Evolutionary conservation across 2,797 vertebrate species (phyloP).

Genomic region (Lutjanus argentimaculatus): DNA sequence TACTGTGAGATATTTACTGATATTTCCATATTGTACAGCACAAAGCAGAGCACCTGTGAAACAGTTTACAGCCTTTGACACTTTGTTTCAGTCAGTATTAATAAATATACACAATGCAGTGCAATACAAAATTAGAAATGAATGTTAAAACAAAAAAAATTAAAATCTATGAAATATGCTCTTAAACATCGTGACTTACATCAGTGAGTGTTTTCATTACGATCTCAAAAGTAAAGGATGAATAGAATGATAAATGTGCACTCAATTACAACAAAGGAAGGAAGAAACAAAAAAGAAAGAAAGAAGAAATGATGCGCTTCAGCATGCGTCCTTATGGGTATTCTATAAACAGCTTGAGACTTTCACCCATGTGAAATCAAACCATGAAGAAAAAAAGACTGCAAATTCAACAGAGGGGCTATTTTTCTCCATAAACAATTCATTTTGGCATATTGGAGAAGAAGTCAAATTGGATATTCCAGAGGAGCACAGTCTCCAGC

Average conservation of each 20-base stretch:
- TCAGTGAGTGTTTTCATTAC: slow-evolving; percentile 46
- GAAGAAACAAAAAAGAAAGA: slow-evolving; percentile 28
- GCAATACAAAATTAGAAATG: slow-evolving; percentile 58
- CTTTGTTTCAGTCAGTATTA: slow-evolving; percentile 42
- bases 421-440: slow-evolving; percentile 87
- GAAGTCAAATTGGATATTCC: slow-evolving; percentile 85
- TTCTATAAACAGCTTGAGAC: slow-evolving; percentile 65
- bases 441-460: slow-evolving; percentile 79
- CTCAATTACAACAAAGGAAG: slow-evolving; percentile 61
- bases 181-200: slow-evolving; percentile 57
- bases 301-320: slow-evolving; percentile 47
- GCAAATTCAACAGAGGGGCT: slow-evolving; percentile 71
- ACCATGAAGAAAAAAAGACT: slow-evolving; percentile 51
- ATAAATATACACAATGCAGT: slow-evolving; percentile 59
- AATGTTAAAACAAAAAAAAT: slow-evolving; percentile 52
- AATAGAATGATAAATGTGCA: slow-evolving; percentile 65
- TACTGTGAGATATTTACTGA: slow-evolving; percentile 59
- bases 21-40: slow-evolving; percentile 48
- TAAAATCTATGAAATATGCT: slow-evolving; percentile 49
- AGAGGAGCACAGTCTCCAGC: slow-evolving; percentile 78
- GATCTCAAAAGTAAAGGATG: slow-evolving; percentile 54
- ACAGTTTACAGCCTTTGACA: slow-evolving; percentile 51
- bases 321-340: slow-evolving; percentile 41
- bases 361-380: slow-evolving; percentile 69
- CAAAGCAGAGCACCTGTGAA: slow-evolving; percentile 44